phyloP scores from a whole-genome alignment of 2,888 invertebrate species.

The Euzophera pinguis region DNA sequence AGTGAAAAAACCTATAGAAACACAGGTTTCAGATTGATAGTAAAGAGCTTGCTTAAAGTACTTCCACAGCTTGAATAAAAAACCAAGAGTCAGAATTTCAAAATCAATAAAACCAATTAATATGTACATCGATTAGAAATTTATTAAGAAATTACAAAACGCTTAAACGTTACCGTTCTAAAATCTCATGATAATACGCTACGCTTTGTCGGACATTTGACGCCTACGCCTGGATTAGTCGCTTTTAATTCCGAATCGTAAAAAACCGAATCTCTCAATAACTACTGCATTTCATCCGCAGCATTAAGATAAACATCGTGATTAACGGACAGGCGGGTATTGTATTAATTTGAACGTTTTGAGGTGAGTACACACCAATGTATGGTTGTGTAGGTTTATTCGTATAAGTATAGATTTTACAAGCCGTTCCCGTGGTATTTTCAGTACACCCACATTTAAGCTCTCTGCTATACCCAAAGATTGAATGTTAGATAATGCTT shows the following conservation, averaged over 20 bases:
- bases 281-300: constrained; percentile 46
- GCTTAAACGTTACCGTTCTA: constrained; percentile 2
- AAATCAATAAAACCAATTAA: too few species aligned
- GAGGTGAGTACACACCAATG: background rate
- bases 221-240: constrained; percentile 35
- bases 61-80: too few species aligned
- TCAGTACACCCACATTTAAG: too few species aligned
- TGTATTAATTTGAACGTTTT: constrained; percentile 57
- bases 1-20: too few species aligned
- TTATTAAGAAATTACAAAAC: constrained; percentile 7
- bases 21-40: too few species aligned
- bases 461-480: too few species aligned
- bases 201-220: constrained; percentile 21
- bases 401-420: too few species aligned
- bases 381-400: too few species aligned
- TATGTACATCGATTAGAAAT: background rate
- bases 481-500: too few species aligned
- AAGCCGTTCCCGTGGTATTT: too few species aligned
- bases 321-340: constrained; percentile 55
- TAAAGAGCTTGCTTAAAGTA: too few species aligned
- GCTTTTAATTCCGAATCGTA: constrained; percentile 29
- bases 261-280: constrained; percentile 52
- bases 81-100: too few species aligned
- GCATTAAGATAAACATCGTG: constrained; percentile 62
- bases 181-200: constrained; percentile 4